phyloP scores from a whole-genome alignment of 2,888 invertebrate species.

The Drosophila borealis region DNA sequence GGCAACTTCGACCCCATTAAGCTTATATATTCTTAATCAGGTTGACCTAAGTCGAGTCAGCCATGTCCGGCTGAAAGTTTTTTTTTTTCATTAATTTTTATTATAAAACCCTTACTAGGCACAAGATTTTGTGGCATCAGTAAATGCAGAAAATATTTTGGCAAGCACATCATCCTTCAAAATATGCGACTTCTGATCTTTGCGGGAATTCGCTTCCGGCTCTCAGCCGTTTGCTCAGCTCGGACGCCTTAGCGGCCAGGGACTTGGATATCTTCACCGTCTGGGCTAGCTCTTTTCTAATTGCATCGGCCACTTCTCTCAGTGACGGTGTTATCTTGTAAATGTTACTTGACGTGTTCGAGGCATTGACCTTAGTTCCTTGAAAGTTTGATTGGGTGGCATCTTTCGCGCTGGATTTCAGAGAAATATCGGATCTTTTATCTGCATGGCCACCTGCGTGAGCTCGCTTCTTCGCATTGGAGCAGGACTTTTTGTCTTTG shows the following conservation, averaged over 20 bases:
- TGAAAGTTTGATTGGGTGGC: neutral
- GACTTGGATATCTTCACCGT: conserved; percentile 7
- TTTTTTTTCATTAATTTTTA: neutral
- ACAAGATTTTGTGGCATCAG: neutral
- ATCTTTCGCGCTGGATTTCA: neutral
- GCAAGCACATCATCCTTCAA: conserved; percentile 52
- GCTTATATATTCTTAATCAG: neutral
- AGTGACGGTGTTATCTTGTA: neutral
- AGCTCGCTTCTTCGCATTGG: conserved; percentile 1
- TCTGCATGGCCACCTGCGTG: neutral
- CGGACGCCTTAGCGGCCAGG: conserved; percentile 35
- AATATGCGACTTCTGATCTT: conserved; percentile 57
- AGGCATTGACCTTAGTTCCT: neutral
- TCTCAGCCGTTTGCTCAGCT: conserved; percentile 42
- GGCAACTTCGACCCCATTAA: neutral
- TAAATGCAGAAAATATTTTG: conserved; percentile 10
- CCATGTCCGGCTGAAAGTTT: neutral
- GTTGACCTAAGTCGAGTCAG: neutral
- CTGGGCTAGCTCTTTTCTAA: conserved; percentile 2
- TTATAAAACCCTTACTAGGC: neutral
- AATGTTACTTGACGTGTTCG: neutral
- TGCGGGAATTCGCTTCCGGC: conserved; percentile 42
- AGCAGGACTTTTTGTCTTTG: no score
- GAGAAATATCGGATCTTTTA: no score
- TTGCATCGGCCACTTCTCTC: conserved; percentile 24